Percentiles rank a stretch among this genome's conserved stretches.
phyloP scores from a whole-genome alignment of 2,797 vertebrate genomes.

The Cossypha polioptera region DNA sequence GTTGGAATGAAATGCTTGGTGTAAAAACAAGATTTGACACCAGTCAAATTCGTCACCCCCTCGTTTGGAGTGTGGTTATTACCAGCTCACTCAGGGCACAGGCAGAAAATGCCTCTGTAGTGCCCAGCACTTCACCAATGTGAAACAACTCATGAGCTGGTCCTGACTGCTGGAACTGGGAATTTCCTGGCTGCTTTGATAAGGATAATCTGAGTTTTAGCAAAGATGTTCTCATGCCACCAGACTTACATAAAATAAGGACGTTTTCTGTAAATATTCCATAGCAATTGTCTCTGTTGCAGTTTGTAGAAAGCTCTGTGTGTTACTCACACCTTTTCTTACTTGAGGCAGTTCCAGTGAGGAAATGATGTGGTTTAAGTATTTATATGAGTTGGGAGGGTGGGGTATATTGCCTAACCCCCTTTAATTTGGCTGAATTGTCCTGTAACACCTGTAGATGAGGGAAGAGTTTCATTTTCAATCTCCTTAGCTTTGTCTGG shows the following conservation, averaged over 20 bases:
- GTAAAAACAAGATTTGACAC: neutral
- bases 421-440: neutral
- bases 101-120: neutral
- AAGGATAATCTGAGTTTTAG: neutral
- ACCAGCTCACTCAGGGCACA: neutral
- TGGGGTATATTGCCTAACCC: neutral
- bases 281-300: neutral
- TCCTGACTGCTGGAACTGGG: neutral
- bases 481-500: neutral
- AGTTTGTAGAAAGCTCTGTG: neutral
- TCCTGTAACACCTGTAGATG: neutral
- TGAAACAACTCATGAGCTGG: neutral
- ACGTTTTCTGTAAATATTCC: neutral
- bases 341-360: neutral
- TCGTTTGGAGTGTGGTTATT: neutral
- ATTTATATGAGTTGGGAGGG: neutral
- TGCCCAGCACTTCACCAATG: accelerated
- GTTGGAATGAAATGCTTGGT: conserved; percentile 19
- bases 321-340: neutral
- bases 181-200: neutral
- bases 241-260: neutral
- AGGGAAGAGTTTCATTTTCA: neutral
- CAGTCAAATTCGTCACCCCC: neutral
- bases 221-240: neutral
- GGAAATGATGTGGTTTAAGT: neutral